Evolutionary conservation across 2,797 vertebrate species (phyloP), one percentile per base, ranked within the genome.

Genomic region (Centroberyx gerrardi): DNA sequence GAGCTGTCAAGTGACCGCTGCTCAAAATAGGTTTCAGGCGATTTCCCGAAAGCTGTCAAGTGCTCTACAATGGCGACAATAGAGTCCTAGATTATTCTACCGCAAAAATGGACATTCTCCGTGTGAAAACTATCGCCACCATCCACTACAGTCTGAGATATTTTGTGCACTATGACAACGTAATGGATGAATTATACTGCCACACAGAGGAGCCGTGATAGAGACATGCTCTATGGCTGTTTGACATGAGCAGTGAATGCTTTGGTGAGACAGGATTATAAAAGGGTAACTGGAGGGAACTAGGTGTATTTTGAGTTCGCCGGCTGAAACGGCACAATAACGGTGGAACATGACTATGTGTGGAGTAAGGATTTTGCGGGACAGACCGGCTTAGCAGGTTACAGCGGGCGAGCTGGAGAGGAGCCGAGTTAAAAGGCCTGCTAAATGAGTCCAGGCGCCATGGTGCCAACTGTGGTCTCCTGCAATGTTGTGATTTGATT

Each of bases 401-500:
- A 87, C 49, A 7, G 62, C 48, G 78, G 68, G 58, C 72, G 44
- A 80, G 82, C 69, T 89, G 81, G 79, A 82, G 61, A 63, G 8
- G 22, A 65, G 78, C 76, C 64, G 63, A 56, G 83, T 72, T 82
- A n/a, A 81, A 85, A 87, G 81, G 17, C 81, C 56, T 8, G 27
- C 80, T 86, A 90, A 90, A 90, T 87, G 81, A 91, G 72, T 72
- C 74, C 72, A 48, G 71, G 82, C 80, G 53, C 81, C 4, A 36
- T 54, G 22, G 64, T 77, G 82, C 84, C 84, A 82, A 76, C 87
- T 65, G 68, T 42, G 55, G 71, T 75, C 87, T 83, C 85, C 91
- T 93, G 90, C 86, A 92, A 88, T 80, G 72, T 83, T 89, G 85
- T 87, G 90, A 94, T 93, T 94, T 86, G 88, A 92, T 92, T 94